Conservation (phyloP, 2,797 vertebrate species). For the Phrynocephalus forsythii region DNA sequence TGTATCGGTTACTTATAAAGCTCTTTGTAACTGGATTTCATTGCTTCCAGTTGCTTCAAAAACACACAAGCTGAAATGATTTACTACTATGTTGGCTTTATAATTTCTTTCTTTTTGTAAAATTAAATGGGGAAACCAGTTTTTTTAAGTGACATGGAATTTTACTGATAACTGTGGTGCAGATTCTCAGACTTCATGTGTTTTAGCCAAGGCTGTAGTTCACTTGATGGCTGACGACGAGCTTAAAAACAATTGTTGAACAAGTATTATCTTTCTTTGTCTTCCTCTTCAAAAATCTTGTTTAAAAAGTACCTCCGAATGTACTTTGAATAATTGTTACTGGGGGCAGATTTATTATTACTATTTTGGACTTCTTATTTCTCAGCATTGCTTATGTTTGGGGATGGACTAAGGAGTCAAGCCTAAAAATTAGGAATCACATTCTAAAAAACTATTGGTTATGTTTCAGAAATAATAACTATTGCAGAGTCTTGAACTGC, state of each 20-base stretch:
- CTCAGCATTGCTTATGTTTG: too few species aligned
- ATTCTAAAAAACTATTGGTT: too few species aligned
- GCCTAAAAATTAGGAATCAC: too few species aligned
- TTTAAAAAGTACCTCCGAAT: neutral
- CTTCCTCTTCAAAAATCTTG: neutral
- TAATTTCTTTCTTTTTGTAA: conserved; percentile 23
- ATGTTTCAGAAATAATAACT: too few species aligned
- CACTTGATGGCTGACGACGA: neutral
- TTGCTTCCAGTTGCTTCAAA: rapidly evolving
- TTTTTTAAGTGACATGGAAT: neutral
- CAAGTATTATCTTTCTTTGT: neutral
- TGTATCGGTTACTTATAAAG: neutral
- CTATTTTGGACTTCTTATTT: neutral
- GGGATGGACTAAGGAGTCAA: too few species aligned
- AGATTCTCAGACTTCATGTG: neutral
- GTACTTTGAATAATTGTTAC: neutral
- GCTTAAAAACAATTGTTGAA: conserved; percentile 7
- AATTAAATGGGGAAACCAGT: conserved; percentile 1
- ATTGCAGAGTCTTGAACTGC: too few species aligned
- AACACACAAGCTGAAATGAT: neutral
- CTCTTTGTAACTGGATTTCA: conserved; percentile 33
- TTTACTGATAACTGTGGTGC: neutral
- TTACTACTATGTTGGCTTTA: neutral
- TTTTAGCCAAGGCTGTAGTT: neutral
- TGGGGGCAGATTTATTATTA: neutral